Evolutionary conservation across 2,797 vertebrate genomes (phyloP), one percentile per base, ranked within the genome.

Genomic region (Danio albolineatus): DNA sequence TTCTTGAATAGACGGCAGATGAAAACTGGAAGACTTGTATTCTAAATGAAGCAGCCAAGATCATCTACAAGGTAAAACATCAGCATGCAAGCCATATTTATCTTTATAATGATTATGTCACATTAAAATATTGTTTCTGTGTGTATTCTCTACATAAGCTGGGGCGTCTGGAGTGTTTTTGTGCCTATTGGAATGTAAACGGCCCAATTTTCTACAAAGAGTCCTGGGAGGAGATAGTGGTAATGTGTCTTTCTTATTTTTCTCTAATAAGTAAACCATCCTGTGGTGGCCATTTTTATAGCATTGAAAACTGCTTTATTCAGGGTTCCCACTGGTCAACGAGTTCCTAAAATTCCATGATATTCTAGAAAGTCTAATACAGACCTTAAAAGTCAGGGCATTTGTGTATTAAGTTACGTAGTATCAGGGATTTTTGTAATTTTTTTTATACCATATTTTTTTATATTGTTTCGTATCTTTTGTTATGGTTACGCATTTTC

Each of bases 181-280:
- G 96, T 39, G 95, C 92, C 60, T 99, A 98, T 69, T 98, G 97
- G 97, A 98, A 98, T 6, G 92, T 98, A 43, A 87, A 92, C 85
- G 95, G 96, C 79, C 64, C 87, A 2, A 89, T 97, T 73, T 96
- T 95, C 86, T 96, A 96, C 86, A 92, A 71, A 85, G 87, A 82
- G 21, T 94, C 95, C 6, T 90, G 92, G 86, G 94, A 96, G 48
- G 86, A 96, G 62, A 96, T 98, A 28, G 89, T 99, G 95, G 97
- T 99, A 95, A 94, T 10, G 16, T 60, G 54, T 10, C 28, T 10
- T 48, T 53, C 1, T 12, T 75, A 16, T 66, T 38, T 72, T 57
- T 43, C 4, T 38, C 13, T 28, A 12, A 54, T 21, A 56, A 8
- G 1, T 0, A 7, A 43, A 5, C 19, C 67, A 4, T 39, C 1